Evolutionary conservation across 2,113 vertebrate species (phyloP).

Genomic region (Silurus meridionalis): DNA sequence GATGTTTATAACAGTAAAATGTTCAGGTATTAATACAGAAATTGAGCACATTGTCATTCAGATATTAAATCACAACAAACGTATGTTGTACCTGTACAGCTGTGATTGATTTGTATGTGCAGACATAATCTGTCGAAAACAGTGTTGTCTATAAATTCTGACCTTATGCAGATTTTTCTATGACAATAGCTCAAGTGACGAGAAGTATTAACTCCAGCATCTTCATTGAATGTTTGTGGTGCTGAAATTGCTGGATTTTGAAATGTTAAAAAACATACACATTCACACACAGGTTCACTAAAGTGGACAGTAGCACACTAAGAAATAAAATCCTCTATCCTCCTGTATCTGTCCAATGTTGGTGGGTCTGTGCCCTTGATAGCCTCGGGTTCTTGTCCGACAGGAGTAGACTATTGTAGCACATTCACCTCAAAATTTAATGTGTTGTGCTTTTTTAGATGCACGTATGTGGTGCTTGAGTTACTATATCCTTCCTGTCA

Average conservation of each 20-base stretch:
- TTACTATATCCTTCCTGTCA: too few relatives aligned
- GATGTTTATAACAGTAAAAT: slow-evolving; percentile 7
- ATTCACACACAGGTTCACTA: not conserved
- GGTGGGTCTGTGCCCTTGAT: too few relatives aligned
- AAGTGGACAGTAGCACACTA: not conserved
- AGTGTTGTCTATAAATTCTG: not conserved
- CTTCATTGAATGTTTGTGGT: not conserved
- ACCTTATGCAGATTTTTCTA: not conserved
- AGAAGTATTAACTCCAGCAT: not conserved
- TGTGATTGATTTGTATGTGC: not conserved
- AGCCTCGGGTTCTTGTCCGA: too few relatives aligned
- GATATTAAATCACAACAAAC: not conserved
- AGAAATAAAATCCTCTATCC: not conserved
- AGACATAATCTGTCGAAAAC: not conserved
- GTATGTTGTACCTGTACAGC: not conserved
- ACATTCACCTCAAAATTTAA: too few relatives aligned
- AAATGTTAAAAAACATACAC: not conserved
- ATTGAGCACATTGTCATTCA: not conserved
- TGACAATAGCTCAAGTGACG: not conserved
- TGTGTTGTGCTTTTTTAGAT: too few relatives aligned
- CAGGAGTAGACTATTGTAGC: too few relatives aligned
- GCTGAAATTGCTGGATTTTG: not conserved
- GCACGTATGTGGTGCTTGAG: too few relatives aligned
- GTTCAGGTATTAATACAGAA: not conserved
- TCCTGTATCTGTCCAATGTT: too few relatives aligned